phyloP scores from a whole-genome alignment of 2,888 invertebrate species.

The Thysanoteuthis rhombus region DNA sequence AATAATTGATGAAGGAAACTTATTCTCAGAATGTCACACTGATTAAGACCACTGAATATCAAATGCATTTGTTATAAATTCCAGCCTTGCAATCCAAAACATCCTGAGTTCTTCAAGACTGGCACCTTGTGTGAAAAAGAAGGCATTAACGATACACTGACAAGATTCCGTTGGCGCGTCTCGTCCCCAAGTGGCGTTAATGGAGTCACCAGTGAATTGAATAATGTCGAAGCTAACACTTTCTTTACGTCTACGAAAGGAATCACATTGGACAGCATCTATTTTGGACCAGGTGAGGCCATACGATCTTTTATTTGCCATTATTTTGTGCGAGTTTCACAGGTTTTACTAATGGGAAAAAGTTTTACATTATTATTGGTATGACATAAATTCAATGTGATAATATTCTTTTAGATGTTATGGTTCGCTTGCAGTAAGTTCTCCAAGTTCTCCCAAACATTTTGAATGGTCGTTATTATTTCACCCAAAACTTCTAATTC shows the following conservation, averaged over 20 bases:
- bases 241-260: constrained; percentile 64
- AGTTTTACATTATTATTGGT: not conserved
- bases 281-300: constrained; percentile 62
- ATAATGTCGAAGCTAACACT: constrained; percentile 62
- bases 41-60: not conserved
- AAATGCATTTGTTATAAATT: not conserved
- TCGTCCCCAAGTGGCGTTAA: constrained; percentile 59
- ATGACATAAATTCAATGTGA: not conserved
- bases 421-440: not conserved
- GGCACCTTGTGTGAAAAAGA: constrained; percentile 57
- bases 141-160: constrained; percentile 64
- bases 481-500: no score
- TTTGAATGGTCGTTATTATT: no score
- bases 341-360: not conserved
- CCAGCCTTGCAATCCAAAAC: constrained; percentile 65
- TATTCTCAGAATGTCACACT: no score
- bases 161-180: constrained; percentile 65
- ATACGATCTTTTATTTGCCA: not conserved
- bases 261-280: constrained; percentile 66
- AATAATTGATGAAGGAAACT: no score
- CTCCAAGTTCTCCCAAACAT: not conserved
- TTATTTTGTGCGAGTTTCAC: not conserved
- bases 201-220: constrained; percentile 57
- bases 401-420: not conserved
- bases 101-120: constrained; percentile 62